Evolutionary conservation across 1,140 invertebrate genomes (phyloP).

Genomic region (Drosophila gunungcola): DNA sequence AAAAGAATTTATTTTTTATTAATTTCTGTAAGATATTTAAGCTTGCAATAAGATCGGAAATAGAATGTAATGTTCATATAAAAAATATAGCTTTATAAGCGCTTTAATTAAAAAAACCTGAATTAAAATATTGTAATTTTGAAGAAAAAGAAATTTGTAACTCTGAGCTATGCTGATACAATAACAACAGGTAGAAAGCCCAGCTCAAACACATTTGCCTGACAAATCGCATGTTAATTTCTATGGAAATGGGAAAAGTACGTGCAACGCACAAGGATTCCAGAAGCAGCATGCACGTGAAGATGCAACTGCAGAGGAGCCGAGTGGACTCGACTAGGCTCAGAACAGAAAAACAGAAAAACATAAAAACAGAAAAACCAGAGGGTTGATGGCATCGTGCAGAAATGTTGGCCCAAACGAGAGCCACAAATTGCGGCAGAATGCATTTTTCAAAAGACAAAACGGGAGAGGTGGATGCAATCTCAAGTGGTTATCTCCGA

Average conservation of each 20-base stretch:
- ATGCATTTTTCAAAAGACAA: conserved; percentile 78
- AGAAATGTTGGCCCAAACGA: conserved; percentile 49
- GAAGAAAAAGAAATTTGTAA: not conserved
- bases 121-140: not conserved
- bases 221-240: conserved; percentile 56
- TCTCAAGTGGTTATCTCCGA: conserved; percentile 80
- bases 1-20: no score
- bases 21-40: no score
- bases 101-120: not conserved
- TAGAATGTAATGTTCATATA: no score
- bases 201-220: conserved; percentile 11
- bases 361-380: not conserved
- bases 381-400: conserved; percentile 25
- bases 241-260: conserved; percentile 49
- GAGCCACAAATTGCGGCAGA: conserved; percentile 77
- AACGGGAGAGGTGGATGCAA: conserved; percentile 63
- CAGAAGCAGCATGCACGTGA: conserved; percentile 20
- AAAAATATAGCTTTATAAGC: no score
- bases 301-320: conserved; percentile 45
- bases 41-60: no score
- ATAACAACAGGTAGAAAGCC: not conserved
- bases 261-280: conserved; percentile 32
- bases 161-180: not conserved
- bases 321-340: conserved; percentile 21
- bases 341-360: not conserved